phyloP scores from a whole-genome alignment of 2,888 invertebrate species.

The Andrena praecox region DNA sequence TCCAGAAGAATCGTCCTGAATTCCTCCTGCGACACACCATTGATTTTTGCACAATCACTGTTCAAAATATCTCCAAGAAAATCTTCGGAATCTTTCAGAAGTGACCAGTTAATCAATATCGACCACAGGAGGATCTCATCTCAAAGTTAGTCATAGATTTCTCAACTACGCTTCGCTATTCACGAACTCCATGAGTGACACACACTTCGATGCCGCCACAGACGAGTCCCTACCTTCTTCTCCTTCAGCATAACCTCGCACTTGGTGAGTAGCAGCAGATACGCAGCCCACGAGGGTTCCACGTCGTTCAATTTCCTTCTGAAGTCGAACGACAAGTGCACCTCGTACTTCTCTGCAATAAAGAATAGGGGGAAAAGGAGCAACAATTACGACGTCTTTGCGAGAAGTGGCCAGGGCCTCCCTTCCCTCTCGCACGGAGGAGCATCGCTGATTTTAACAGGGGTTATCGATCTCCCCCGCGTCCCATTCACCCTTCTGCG shows the following conservation, averaged over 20 bases:
- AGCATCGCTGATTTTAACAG: slow-evolving; percentile 14
- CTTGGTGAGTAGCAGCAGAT: slow-evolving; percentile 89
- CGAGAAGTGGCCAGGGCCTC: background rate
- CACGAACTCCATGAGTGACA: too few relatives aligned
- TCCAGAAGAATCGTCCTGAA: slow-evolving; percentile 90
- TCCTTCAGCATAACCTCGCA: slow-evolving; percentile 91
- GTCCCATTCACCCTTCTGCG: slow-evolving; percentile 16
- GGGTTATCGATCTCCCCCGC: slow-evolving; percentile 36
- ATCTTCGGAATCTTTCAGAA: too few relatives aligned
- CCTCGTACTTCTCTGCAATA: slow-evolving; percentile 89
- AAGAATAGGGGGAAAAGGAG: background rate
- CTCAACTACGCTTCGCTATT: too few relatives aligned
- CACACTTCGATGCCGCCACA: too few relatives aligned
- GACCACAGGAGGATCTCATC: too few relatives aligned
- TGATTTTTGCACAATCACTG: background rate
- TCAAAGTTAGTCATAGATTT: too few relatives aligned
- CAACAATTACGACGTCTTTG: background rate
- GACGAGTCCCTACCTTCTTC: slow-evolving; percentile 87
- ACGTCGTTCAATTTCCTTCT: slow-evolving; percentile 87
- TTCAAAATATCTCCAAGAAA: background rate
- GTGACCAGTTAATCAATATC: too few relatives aligned
- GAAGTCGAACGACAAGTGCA: slow-evolving; percentile 89
- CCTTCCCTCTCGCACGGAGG: background rate
- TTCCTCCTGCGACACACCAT: slow-evolving; percentile 85
- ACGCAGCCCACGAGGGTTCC: slow-evolving; percentile 89